Percentiles rank a stretch among this genome's conserved stretches.
phyloP scores from a whole-genome alignment of 2,888 invertebrate species.

The Epiblema foenella region DNA sequence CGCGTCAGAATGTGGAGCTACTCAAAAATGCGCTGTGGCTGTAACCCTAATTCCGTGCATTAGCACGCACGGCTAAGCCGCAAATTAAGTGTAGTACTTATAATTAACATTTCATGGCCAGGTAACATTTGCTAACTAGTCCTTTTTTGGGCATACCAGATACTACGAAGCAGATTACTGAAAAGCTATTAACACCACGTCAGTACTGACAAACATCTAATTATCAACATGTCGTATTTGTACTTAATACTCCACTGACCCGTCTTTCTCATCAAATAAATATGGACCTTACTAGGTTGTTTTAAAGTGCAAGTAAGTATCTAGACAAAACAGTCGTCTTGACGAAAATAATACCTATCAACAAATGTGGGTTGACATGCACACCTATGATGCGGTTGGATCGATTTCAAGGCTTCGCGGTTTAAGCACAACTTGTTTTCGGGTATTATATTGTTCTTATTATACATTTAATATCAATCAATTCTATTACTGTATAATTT shows the following conservation, averaged over 20 bases:
- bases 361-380: constrained; percentile 68
- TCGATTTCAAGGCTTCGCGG: constrained; percentile 78
- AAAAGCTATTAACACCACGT: constrained; percentile 45
- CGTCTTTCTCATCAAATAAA: constrained; percentile 11
- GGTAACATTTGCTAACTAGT: constrained; percentile 1
- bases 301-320: constrained; percentile 10
- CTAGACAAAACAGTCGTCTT: constrained; percentile 14
- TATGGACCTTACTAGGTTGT: constrained; percentile 3
- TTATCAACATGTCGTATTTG: constrained; percentile 53
- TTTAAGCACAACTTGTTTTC: constrained; percentile 62
- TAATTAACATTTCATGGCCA: neutral
- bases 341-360: constrained; percentile 58
- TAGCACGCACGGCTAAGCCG: neutral
- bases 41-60: constrained; percentile 3
- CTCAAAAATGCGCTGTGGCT: neutral
- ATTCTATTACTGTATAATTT: constrained; percentile 10
- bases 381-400: constrained; percentile 75
- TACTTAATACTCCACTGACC: constrained; percentile 30
- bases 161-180: neutral
- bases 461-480: constrained; percentile 30
- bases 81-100: neutral
- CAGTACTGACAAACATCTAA: constrained; percentile 60
- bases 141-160: constrained; percentile 19
- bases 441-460: constrained; percentile 50
- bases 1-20: no score